Evolutionary conservation across 2,113 vertebrate genomes (phyloP), one percentile per base, ranked within the genome.

Genomic region (Chloropsis cyanopogon): DNA sequence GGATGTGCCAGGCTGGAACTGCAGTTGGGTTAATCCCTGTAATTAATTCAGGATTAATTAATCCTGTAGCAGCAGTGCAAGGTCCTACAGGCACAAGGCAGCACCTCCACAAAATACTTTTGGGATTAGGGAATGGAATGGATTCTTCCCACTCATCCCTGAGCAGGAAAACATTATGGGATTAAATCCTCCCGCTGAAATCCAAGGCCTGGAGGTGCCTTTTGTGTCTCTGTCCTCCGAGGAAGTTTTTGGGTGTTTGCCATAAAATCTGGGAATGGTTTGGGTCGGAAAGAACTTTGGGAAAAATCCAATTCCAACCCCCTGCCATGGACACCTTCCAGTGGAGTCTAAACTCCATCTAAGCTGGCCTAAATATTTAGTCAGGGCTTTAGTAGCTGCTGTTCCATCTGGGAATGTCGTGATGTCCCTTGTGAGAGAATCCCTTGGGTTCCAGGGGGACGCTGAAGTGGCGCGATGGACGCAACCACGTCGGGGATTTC

Each of bases 401-500:
- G 69, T 10, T 35, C 42, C 10, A 28, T 4, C 4, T 14, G 42
- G 23, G 60, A 31, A 19, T 3, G 24, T 10, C 5, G 82, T 8
- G 25, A 5, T 33, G 3, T 13, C 7, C 47, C 29, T 28, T 2
- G 22, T 16, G 33, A 46, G 23, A 49, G 0, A 2, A 35, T 82
- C 26, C 35, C 77, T 84, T 73, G 13, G 61, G 26, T 97, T 94
- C 23, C 94, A 98, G 98, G 86, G 98, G 98, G 25, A 98, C 96
- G 1, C 76, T 98, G 77, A 98, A 96, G 78, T 98, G 98, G 98
- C 96, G 88, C 0, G 86, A 98, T 0, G 98, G 98, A 15, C 94
- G 69, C 69, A 98, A 98, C 90, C 97, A 98, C 0, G 97, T 97
- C 2, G 98, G 98, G 7, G 83, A 97, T 29, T 98, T 98, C 96